Evolutionary conservation across 2,888 invertebrate genomes (phyloP), one percentile per base, ranked within the genome.

Genomic region (Papilio demoleus): DNA sequence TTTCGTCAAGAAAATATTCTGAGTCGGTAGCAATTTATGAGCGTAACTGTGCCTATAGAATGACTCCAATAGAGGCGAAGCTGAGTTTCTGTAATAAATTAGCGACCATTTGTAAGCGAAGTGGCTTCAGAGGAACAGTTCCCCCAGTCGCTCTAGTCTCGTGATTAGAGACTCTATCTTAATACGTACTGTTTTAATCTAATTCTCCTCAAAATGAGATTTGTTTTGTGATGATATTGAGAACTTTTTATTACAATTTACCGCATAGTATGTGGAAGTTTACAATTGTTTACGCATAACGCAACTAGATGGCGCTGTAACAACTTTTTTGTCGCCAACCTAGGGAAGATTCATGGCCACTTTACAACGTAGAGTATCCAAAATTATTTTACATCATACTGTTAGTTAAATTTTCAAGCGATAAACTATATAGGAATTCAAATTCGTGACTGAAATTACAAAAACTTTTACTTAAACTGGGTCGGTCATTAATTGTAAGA

Each of bases 51-150:
- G 58, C 65, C 65, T 66, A 60, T 60, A 60, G 47, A 66, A 59
- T 59, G 42, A 65, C 34, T 45, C 45, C 34, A 59, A 65, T 65
- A 65, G 65, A 59, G 45, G 1, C 58, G 34, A 65, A 65, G 45
- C 34, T 59, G 59, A 66, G 60, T 59, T 59, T 65, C 68, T 71
- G 42, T 72, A 72, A 74, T 74, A 74, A 74, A 74, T 74, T 73
- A 70, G 68, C 64, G 69, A 62, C 58, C 70, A 72, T 73, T 74
- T 74, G 71, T 73, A 72, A 69, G 70, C 72, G 67, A 45, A 73
- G 69, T 70, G 60, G 70, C 68, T 71, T 67, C 47, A 65, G 56
- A 72, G 71, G 71, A 70, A 31, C 70, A 66, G 65, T 70, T 36
- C 67, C 22, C 47, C 47, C 22, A 4, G 27, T 34, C 38, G 50